A percentile compares a stretch with the other conserved stretches of the same genome.
Conservation (phyloP, 2,888 invertebrate species). For the Philereme vetulata region DNA sequence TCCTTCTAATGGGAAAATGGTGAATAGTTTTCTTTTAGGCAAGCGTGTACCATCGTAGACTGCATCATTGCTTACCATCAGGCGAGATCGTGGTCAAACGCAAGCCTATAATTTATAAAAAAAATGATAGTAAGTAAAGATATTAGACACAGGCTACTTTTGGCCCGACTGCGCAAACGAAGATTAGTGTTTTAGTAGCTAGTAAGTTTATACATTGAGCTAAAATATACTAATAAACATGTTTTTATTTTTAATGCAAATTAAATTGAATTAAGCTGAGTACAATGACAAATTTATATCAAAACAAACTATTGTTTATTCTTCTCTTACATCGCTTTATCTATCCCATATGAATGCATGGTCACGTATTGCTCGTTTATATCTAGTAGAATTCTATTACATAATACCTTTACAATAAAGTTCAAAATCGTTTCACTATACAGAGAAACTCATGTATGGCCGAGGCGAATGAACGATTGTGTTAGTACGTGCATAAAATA, state of each 20-base stretch:
- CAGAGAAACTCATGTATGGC: constrained; percentile 43
- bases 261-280: constrained; percentile 14
- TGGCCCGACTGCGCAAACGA: too few species aligned
- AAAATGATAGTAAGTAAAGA: too few species aligned
- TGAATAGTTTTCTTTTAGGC: too few species aligned
- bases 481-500: constrained; percentile 61
- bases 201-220: too few species aligned
- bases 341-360: constrained; percentile 49
- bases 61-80: too few species aligned
- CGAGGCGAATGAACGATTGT: constrained; percentile 67
- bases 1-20: too few species aligned
- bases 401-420: constrained; percentile 21
- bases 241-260: constrained; percentile 29
- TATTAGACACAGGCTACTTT: too few species aligned
- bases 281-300: constrained; percentile 33
- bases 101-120: too few species aligned
- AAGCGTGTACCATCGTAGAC: too few species aligned
- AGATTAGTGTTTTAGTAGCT: too few species aligned
- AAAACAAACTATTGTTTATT: constrained; percentile 45
- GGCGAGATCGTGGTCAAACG: too few species aligned
- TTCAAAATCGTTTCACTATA: constrained; percentile 32
- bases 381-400: constrained; percentile 22
- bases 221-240: background rate
- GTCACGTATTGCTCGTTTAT: constrained; percentile 43
- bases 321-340: constrained; percentile 46